Base-by-base conservation (phyloP, 2,797 vertebrate species). In the Rhynchonycteris naso region DNA sequence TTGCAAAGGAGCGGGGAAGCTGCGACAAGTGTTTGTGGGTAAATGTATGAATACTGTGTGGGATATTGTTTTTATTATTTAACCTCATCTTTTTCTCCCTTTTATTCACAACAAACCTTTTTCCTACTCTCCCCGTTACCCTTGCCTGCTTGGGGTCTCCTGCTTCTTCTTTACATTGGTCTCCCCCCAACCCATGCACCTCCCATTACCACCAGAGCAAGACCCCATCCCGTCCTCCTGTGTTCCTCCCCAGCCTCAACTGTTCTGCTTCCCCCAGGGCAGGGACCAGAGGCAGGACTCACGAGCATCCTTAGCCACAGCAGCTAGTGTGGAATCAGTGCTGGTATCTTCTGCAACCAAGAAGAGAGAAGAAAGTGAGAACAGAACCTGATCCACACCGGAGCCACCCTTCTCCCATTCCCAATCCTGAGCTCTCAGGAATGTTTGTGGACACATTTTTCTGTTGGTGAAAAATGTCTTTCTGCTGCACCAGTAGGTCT, bases 321-420 rank as follows among this genome's bases (percentile, higher is more conserved):
- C 1, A 72, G 4, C 8, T 24, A 13, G 16, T 2, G 2, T 1
- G 10, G 8, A 0, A 4, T 5, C 13, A 5, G 61, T 7, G 16
- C 52, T 1, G 5, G 0, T 38, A 75, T 79, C 21, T 93, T 96
- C 93, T 95, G 88, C 69, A 69, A 50, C 0, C 14, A 22, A 78
- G 52, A 81, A 93, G 65, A 83, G 30, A 93, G 26, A 75, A 1
- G 24, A 63, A 22, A 28, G 43, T 47, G 33, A 95, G 26, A 52
- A 81, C 6, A 1, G 18, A 66, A 19, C 30, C 4, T 16, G 58
- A 58, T 26, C 19, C 24, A 11, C 28, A 15, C 7, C 0, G 1
- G 30, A 47, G 18, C 35, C 86, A 4, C 38, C 28, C 6, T 56
- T 7, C 7, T 43, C 61, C 9, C 33, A 19, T 15, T 9, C 81